Conservation (phyloP, 2,888 invertebrate genomes). For the Oxyscelio sp. region DNA sequence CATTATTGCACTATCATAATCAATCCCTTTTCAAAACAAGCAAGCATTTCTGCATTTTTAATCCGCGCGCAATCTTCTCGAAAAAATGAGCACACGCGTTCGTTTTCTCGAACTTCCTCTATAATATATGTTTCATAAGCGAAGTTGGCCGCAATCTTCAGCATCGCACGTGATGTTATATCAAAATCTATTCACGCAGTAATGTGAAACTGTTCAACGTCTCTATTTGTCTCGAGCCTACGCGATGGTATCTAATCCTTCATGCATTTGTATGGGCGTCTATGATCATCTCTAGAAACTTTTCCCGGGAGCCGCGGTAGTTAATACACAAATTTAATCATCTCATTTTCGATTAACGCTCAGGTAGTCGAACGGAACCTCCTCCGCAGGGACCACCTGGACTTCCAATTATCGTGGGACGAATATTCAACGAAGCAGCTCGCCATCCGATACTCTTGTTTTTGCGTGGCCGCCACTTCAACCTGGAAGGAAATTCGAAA, state of each 20-base stretch:
- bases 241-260: slow-evolving; percentile 53
- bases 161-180: slow-evolving; percentile 39
- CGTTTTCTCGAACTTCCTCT: slow-evolving; percentile 33
- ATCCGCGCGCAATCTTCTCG: no score
- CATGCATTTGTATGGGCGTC: slow-evolving; percentile 56
- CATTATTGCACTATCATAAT: no score
- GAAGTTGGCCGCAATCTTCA: slow-evolving; percentile 17
- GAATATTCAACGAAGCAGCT: background rate
- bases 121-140: slow-evolving; percentile 47
- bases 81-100: background rate
- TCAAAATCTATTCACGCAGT: slow-evolving; percentile 64
- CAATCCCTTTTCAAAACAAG: no score
- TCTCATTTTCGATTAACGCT: no score
- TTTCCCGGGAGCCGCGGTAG: slow-evolving; percentile 29
- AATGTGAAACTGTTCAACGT: slow-evolving; percentile 53
- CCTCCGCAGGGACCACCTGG: slow-evolving; percentile 29
- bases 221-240: slow-evolving; percentile 40
- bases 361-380: background rate
- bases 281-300: slow-evolving; percentile 36
- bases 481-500: background rate
- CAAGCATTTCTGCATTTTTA: no score
- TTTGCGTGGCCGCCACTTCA: no score
- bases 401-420: background rate
- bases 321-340: slow-evolving; percentile 47
- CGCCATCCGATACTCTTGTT: no score